Evolutionary conservation across 37 sponge, comb jelly and placozoan genomes (phyloP), one percentile per base, ranked within the genome.

Genomic region (Tethya wilhelma): DNA sequence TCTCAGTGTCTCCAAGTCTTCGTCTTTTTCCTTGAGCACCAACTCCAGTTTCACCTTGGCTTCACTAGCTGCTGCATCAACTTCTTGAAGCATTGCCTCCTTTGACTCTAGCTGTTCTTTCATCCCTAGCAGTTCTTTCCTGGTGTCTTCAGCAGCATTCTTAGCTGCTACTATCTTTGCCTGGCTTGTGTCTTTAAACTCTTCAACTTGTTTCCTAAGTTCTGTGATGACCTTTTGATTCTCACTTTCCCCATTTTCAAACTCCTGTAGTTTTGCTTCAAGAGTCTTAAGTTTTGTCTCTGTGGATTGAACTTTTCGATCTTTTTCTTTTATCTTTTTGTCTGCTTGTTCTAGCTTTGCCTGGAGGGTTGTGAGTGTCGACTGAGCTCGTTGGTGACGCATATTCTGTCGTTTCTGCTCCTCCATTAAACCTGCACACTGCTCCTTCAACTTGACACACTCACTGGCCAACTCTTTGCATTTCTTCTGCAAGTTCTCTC

Each of bases 351-450:
- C 75, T 28, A 55, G 59, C 42, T 75, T 40, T 17, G 2, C 39
- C 41, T 58, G 37, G 5, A 59, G 26, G n/a, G 25, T 4, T 5
- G 25, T 36, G 22, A 38, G 11, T 23, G 60, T 43, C 1, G 1
- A n/a, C 62, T 75, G 75, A 34, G 75, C 75, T 42, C 59, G 75
- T 42, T 75, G 75, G 42, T 75, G 62, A 44, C 71, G n/a, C 14
- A 3, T 14, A 25, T 70, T 49, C 49, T 32, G 40, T 19, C 67
- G 30, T n/a, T n/a, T n/a, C n/a, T n/a, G n/a, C n/a, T n/a, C n/a
- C n/a, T n/a, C n/a, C n/a, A n/a, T n/a, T n/a, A n/a, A n/a, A n/a
- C n/a, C n/a, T n/a, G n/a, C n/a, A n/a, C n/a, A n/a, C n/a, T n/a
- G n/a, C n/a, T n/a, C n/a, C n/a, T n/a, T n/a, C n/a, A n/a, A n/a